Conservation (phyloP, 2,113 vertebrate genomes). For the Chionis minor region DNA sequence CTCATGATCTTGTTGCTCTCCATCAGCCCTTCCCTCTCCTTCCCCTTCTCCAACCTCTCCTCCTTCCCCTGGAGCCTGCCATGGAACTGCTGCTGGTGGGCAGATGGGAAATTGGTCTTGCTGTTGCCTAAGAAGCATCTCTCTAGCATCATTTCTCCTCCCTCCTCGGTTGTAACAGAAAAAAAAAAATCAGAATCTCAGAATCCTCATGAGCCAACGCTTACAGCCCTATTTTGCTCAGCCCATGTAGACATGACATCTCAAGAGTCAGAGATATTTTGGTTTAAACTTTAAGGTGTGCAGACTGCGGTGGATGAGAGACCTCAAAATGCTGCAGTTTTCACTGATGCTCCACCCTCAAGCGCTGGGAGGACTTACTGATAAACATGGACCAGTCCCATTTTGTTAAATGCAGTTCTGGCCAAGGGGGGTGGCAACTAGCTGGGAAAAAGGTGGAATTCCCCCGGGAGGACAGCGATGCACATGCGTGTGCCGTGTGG, state of each 20-base stretch:
- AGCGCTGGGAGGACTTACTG: no score
- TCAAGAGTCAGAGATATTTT: not conserved
- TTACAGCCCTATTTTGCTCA: not conserved
- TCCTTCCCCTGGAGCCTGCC: not conserved
- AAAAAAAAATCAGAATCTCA: not conserved
- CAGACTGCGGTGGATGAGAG: not conserved
- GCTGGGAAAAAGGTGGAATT: not conserved
- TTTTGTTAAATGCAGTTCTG: not conserved
- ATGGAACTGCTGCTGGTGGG: not conserved
- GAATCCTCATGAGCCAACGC: not conserved
- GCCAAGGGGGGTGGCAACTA: not conserved
- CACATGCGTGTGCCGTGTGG: accelerated
- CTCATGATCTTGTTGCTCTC: not conserved
- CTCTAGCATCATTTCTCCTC: not conserved
- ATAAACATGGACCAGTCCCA: not conserved
- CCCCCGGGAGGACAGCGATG: not conserved
- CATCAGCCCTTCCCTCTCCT: not conserved
- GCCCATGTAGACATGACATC: not conserved
- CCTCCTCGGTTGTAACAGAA: no score
- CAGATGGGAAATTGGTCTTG: not conserved
- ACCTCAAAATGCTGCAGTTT: no score
- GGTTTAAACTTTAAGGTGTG: not conserved
- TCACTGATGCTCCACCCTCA: no score
- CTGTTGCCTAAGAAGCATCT: not conserved
- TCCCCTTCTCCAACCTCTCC: not conserved